Evolutionary conservation across 2,888 invertebrate genomes (phyloP).

Genomic region (Acleris sparsana): DNA sequence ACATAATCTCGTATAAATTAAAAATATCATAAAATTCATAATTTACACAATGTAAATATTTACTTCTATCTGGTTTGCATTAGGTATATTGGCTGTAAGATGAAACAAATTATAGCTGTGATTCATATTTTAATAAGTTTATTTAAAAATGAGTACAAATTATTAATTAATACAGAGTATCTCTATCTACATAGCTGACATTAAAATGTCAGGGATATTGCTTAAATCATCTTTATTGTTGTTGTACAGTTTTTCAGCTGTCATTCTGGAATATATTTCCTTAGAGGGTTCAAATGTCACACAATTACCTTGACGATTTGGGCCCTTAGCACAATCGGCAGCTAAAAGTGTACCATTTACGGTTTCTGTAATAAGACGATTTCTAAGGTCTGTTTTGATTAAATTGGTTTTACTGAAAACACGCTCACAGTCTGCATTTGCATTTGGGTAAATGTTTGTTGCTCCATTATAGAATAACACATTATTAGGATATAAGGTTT

Average conservation of each 20-base stretch:
- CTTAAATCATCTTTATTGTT: conserved; percentile 2
- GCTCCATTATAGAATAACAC: too few relatives aligned
- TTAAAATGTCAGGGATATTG: conserved; percentile 5
- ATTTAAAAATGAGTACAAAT: neutral
- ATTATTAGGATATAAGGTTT: too few relatives aligned
- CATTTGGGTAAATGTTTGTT: too few relatives aligned
- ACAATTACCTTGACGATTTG: neutral
- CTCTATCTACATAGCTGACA: neutral
- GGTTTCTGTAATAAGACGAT: neutral
- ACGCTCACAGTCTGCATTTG: conserved; percentile 7
- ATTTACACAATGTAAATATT: conserved; percentile 4
- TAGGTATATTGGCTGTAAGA: conserved; percentile 1
- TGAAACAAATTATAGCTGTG: neutral
- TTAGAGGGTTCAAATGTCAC: neutral
- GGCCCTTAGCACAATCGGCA: neutral
- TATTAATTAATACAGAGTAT: neutral
- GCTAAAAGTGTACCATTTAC: conserved; percentile 5
- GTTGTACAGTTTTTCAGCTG: conserved; percentile 2
- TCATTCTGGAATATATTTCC: conserved; percentile 1
- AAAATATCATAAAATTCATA: conserved; percentile 4
- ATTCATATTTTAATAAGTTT: neutral
- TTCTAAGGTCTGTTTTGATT: conserved; percentile 4
- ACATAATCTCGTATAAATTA: conserved; percentile 6
- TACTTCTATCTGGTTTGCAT: neutral
- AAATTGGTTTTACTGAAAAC: conserved; percentile 3